These are phyloP conservation scores for Graptemys geographica DNA, from an alignment of 2,797 vertebrate species.

Conservation along the genomic window DNA sequence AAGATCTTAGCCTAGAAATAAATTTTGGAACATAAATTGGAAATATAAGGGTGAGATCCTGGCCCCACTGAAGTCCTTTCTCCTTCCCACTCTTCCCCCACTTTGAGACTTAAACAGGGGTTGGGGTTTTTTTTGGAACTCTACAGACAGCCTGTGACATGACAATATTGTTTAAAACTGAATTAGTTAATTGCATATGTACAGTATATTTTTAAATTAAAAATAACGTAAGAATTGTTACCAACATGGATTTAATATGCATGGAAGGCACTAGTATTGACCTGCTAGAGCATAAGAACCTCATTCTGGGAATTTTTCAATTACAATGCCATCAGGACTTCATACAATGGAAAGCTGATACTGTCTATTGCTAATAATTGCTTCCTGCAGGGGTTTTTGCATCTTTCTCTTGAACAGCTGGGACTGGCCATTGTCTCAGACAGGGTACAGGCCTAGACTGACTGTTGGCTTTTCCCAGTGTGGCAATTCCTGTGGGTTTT, in stretches of 20 bases:
- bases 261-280: background rate
- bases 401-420: background rate
- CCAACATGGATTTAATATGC: background rate
- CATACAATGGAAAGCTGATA: background rate
- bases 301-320: conserved; percentile 11
- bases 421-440: background rate
- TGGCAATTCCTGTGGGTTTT: background rate
- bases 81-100: background rate
- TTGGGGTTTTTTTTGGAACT: conserved; percentile 11
- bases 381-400: background rate
- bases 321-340: background rate
- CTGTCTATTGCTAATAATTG: background rate
- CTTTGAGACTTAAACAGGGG: background rate
- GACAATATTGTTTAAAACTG: background rate
- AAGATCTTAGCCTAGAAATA: conserved; percentile 28
- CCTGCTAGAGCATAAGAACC: background rate
- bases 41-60: background rate
- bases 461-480: background rate
- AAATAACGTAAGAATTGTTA: background rate
- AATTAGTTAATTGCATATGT: background rate
- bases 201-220: background rate
- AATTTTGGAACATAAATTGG: background rate
- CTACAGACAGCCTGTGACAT: background rate
- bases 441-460: background rate
- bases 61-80: background rate